Evolutionary conservation across 2,113 vertebrate genomes (phyloP), one percentile per base, ranked within the genome.

Genomic region (Melanotaenia duboulayi): DNA sequence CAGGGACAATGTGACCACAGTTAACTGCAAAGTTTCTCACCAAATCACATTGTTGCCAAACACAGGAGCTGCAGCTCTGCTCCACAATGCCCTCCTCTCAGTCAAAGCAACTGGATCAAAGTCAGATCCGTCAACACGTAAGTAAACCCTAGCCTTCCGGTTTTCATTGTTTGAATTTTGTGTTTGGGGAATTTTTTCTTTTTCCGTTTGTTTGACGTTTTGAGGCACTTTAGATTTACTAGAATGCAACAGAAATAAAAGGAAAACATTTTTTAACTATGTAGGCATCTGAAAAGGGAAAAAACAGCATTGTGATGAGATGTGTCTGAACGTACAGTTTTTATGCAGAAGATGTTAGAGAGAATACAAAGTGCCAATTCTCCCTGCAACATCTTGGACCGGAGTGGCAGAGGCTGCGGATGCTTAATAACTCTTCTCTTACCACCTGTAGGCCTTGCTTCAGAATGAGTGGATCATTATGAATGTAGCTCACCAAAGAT

Each of bases 91-190:
- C 66, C 32, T 61, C 42, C 48, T 28, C 28, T 28, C 40, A 64
- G 54, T 65, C 51, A 40, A 57, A 79, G 52, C 76, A 63, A 66
- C 10, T 61, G 4, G 72, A 81, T 86, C 77, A 85, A 85, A 77
- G 82, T 48, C 59, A 40, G 50, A 78, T 81, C 62, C 5, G 52
- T 73, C 63, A 70, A 52, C 5, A 13, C 9, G 64, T 68, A 82
- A 82, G 83, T 60, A 63, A 71, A 54, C 71, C 65, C 56, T 50
- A 65, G 22, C 65, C 60, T 20, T 78, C 68, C 52, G 65, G 56
- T 82, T 79, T 78, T 32, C 11, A 8, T 1, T 3, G 32, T 7
- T 35, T 35, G 5, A 35, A 1, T 35, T 35, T 9, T 6, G 32
- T 35, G 32, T 35, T 35, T 35, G 32, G 32, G 8, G 32, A 35